A percentile compares a stretch with the other conserved stretches of the same genome.
Conservation (phyloP, 2,113 vertebrate species). For the Pelusios castaneus region DNA sequence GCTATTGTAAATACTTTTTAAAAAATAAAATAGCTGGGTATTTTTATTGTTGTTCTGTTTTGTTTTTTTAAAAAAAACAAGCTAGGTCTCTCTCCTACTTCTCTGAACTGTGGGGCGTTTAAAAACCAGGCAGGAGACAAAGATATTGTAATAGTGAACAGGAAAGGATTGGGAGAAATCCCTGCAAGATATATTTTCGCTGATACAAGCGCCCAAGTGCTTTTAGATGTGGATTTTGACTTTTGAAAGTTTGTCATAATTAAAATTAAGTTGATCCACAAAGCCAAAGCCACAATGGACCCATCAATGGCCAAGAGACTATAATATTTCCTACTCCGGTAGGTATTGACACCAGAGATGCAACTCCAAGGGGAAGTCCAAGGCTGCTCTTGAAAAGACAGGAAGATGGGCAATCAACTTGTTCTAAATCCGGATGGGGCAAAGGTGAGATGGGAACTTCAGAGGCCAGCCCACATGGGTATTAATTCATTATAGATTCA, state of each 20-base stretch:
- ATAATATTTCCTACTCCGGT: neutral
- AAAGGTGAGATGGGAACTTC: neutral
- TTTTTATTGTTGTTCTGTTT: too few relatives aligned
- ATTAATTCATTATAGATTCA: neutral
- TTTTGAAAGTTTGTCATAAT: neutral
- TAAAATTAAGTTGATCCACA: neutral
- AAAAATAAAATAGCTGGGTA: neutral
- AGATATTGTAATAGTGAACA: neutral
- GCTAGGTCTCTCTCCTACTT: neutral
- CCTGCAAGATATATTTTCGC: neutral
- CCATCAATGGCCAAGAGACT: neutral
- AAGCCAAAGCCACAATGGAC: neutral
- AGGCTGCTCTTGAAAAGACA: neutral
- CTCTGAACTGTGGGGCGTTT: neutral
- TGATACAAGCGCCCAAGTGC: too few relatives aligned
- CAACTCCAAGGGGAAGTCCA: neutral
- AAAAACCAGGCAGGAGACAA: neutral
- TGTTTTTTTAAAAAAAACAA: too few relatives aligned
- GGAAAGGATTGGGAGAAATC: neutral
- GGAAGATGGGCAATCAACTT: neutral
- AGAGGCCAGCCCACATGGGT: neutral
- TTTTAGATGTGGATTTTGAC: neutral
- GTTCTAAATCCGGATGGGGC: neutral
- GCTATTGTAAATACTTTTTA: slow-evolving; percentile 31
- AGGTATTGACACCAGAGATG: neutral